These are phyloP conservation scores for Anguilla obscura DNA, from an alignment of 2,797 vertebrate species.

Conservation along the genomic window DNA sequence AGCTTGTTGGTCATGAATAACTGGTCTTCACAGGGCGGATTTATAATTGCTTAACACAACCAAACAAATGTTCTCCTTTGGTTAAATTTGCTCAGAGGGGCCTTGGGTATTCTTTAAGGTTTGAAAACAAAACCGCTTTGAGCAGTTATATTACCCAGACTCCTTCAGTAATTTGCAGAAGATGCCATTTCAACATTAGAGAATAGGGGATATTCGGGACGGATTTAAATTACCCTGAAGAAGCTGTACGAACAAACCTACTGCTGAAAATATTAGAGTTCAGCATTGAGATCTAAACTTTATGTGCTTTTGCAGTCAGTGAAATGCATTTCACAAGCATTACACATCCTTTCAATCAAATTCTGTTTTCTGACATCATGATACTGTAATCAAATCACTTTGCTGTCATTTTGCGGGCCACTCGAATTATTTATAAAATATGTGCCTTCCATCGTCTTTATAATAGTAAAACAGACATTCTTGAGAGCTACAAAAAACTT, in stretches of 20 bases:
- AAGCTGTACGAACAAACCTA: neutral
- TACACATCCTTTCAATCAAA: neutral
- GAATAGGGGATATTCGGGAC: neutral
- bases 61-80: neutral
- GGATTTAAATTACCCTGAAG: neutral
- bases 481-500: neutral
- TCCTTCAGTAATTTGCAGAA: neutral
- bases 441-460: neutral
- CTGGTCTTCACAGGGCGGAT: neutral
- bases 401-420: slow-evolving; percentile 4
- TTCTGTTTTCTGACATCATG: neutral
- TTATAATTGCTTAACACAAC: neutral
- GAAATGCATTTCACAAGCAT: neutral
- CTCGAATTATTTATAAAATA: slow-evolving; percentile 6
- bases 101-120: neutral
- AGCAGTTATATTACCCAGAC: neutral
- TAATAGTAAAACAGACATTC: neutral
- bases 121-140: neutral
- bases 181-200: neutral
- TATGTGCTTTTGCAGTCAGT: neutral
- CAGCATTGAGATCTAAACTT: neutral
- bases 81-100: neutral
- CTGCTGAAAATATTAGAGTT: neutral
- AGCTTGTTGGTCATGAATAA: neutral
- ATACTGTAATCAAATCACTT: neutral